Conservation (phyloP, 2,888 invertebrate genomes). For the Parascotia fuliginaria region DNA sequence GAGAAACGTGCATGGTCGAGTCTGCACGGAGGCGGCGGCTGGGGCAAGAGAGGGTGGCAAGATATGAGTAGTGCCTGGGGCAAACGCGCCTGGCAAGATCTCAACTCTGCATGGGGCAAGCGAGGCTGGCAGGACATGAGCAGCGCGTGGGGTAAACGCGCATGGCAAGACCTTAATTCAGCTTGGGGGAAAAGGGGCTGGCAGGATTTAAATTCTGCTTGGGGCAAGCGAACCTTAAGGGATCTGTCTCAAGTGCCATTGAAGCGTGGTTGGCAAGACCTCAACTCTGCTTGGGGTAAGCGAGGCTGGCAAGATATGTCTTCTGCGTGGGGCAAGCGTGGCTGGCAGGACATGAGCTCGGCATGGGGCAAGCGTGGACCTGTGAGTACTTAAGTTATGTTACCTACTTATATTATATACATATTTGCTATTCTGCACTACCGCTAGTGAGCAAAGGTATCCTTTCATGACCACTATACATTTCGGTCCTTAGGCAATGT, state of each 20-base stretch:
- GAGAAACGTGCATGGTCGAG: conserved; percentile 87
- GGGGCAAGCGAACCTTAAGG: conserved; percentile 87
- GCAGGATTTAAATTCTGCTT: conserved; percentile 83
- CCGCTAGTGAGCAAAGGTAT: too few relatives aligned
- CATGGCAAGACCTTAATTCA: conserved; percentile 85
- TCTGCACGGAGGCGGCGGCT: conserved; percentile 85
- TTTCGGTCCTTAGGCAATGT: too few relatives aligned
- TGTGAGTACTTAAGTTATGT: conserved; percentile 63
- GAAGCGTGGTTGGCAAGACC: conserved; percentile 86
- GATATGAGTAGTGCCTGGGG: conserved; percentile 85
- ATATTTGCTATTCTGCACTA: too few relatives aligned
- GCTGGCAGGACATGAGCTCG: conserved; percentile 82
- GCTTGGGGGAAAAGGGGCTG: conserved; percentile 87
- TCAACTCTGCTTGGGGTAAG: conserved; percentile 85
- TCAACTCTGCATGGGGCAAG: conserved; percentile 86
- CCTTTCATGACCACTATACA: too few relatives aligned
- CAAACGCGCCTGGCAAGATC: conserved; percentile 86
- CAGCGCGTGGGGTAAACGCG: conserved; percentile 84
- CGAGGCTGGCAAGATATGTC: conserved; percentile 85
- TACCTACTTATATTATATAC: too few relatives aligned
- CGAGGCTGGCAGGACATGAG: conserved; percentile 85
- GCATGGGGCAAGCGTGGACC: conserved; percentile 87
- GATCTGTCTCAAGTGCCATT: conserved; percentile 73
- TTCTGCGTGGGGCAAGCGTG: conserved; percentile 85
- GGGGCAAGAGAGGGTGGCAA: conserved; percentile 86